phyloP scores from a whole-genome alignment of 2,797 vertebrate species.

The Crocidura indochinensis region DNA sequence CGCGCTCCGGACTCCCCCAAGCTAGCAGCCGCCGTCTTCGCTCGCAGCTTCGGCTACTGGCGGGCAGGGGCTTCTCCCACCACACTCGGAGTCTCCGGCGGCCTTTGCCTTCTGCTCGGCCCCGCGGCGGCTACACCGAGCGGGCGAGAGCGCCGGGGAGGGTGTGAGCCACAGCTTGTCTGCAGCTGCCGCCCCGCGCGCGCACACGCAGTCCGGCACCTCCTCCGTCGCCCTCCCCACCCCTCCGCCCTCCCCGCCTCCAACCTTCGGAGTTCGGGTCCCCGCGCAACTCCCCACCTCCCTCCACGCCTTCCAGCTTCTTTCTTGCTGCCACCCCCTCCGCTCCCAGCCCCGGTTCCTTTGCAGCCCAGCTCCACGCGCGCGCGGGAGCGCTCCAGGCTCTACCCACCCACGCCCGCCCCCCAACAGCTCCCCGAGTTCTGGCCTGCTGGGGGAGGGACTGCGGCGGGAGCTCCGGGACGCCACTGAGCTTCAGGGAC shows the following conservation, averaged over 20 bases:
- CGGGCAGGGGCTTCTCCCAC: not conserved
- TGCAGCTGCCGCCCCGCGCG: constrained; percentile 7
- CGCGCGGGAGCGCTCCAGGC: constrained; percentile 63
- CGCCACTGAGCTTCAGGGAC: not conserved
- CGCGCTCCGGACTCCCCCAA: too few species aligned
- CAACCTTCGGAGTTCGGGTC: constrained; percentile 38
- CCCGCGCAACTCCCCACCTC: constrained; percentile 38
- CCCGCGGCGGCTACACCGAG: constrained; percentile 54
- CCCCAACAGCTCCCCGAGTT: not conserved
- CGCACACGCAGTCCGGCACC: constrained; percentile 42
- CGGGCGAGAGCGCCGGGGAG: constrained; percentile 11
- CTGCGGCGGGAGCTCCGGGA: not conserved
- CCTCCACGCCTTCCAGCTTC: constrained; percentile 31
- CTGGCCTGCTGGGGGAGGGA: not conserved
- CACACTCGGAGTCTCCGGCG: not conserved
- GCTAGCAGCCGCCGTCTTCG: not conserved
- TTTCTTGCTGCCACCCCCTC: not conserved
- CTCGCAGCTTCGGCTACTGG: not conserved
- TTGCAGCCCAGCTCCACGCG: constrained; percentile 56
- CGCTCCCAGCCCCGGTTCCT: constrained; percentile 56
- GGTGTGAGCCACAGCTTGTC: constrained; percentile 60
- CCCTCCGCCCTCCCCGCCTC: constrained; percentile 21
- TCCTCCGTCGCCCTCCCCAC: constrained; percentile 66
- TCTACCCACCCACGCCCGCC: not conserved
- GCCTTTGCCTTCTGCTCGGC: not conserved